A percentile compares a stretch with the other conserved stretches of the same genome.
Evolutionary conservation across 2,113 vertebrate species (phyloP).

Genomic region (Aldabrachelys gigantea): DNA sequence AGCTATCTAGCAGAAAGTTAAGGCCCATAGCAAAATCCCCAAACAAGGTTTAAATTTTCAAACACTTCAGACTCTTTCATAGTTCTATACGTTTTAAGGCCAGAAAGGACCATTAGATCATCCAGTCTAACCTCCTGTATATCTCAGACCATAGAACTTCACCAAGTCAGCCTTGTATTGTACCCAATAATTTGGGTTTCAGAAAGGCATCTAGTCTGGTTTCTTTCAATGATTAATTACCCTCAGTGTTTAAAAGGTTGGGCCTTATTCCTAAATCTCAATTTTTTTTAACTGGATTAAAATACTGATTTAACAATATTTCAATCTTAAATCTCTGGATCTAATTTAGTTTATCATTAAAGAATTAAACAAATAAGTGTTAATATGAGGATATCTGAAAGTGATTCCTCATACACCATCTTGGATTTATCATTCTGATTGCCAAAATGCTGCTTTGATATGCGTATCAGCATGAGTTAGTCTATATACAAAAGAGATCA

Average conservation of each 20-base stretch:
- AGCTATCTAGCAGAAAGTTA: too few relatives aligned
- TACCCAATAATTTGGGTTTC: neutral
- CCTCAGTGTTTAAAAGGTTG: neutral
- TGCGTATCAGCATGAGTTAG: neutral
- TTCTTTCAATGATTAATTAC: neutral
- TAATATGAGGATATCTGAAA: neutral
- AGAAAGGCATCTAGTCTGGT: neutral
- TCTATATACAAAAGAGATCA: neutral
- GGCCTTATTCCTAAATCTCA: neutral
- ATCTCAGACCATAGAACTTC: conserved; percentile 1
- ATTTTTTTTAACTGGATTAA: neutral
- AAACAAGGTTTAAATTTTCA: neutral
- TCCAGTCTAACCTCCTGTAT: neutral
- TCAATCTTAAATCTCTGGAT: neutral
- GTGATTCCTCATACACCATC: neutral
- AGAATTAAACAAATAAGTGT: neutral
- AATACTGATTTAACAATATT: neutral
- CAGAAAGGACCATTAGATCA: neutral
- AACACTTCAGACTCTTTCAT: neutral
- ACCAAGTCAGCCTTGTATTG: neutral
- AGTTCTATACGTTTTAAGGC: neutral
- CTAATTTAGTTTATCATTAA: neutral
- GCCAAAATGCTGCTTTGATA: neutral
- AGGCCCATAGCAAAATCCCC: neutral
- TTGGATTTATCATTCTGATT: neutral